These are phyloP conservation scores for Coleophora deauratella DNA, from an alignment of 2,888 invertebrate species.

Conservation along the genomic window DNA sequence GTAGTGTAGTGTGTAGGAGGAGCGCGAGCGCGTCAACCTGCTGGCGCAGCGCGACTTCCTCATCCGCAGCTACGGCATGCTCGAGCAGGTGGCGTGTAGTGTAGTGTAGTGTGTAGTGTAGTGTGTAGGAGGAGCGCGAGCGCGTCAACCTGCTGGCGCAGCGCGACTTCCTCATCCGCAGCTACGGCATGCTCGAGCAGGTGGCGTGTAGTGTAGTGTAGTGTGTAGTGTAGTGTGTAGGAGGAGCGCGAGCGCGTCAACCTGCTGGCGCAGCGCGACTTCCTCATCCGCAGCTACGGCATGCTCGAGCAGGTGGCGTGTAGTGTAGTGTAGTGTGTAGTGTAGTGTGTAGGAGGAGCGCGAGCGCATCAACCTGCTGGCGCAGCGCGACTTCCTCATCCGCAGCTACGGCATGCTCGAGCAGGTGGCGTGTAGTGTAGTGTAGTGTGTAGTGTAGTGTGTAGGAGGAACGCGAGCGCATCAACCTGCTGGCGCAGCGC, in stretches of 20 bases:
- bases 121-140: conserved; percentile 78
- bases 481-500: conserved; percentile 72
- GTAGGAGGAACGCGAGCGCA: too few relatives aligned
- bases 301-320: conserved; percentile 60
- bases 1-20: too few relatives aligned
- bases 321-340: too few relatives aligned
- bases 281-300: conserved; percentile 72
- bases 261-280: conserved; percentile 69
- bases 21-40: not conserved
- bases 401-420: conserved; percentile 74
- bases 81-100: conserved; percentile 66
- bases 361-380: too few relatives aligned
- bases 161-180: conserved; percentile 72
- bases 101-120: too few relatives aligned
- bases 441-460: too few relatives aligned
- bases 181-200: conserved; percentile 71
- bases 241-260: conserved; percentile 77
- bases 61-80: conserved; percentile 16
- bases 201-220: conserved; percentile 69
- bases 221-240: too few relatives aligned
- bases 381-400: conserved; percentile 73
- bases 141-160: conserved; percentile 66
- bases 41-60: not conserved
- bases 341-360: too few relatives aligned
- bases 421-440: conserved; percentile 36